Base-by-base conservation (phyloP, 2,797 vertebrate genomes). In the Macropodus opercularis region DNA sequence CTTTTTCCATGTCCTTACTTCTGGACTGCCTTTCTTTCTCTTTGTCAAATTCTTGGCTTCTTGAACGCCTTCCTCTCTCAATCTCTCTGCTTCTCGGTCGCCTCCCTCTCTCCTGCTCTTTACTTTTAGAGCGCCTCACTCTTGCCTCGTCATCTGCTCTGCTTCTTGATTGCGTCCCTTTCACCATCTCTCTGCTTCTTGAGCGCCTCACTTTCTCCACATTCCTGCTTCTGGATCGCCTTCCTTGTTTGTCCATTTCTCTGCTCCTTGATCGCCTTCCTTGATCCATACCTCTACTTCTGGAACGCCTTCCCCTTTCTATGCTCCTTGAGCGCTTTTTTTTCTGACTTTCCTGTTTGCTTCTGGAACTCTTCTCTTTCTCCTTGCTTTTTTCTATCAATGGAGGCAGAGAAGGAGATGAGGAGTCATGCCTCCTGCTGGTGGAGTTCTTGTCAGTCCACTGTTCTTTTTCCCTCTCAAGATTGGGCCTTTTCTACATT, bases 321-420 rank as follows among this genome's bases (percentile, higher is more conserved):
- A 40, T 38, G n/a, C n/a, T n/a, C n/a, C n/a, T n/a, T n/a, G n/a
- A n/a, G n/a, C n/a, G n/a, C n/a, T n/a, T n/a, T n/a, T n/a, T n/a
- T n/a, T n/a, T n/a, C n/a, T n/a, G n/a, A n/a, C n/a, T n/a, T n/a
- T n/a, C n/a, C 2, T 67, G 52, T 44, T 10, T 49, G 38, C 64
- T 72, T 14, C 61, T 55, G 0, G 66, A 74, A 2, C 34, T 42
- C 55, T 38, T 62, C 13, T 77, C 76, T 38, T 42, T 69, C 9
- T 79, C 73, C 8, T 46, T 46, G 55, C 55, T 64, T 56, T 71
- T 84, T 23, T 86, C 81, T 12, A 52, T 42, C 40, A 62, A 80
- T 14, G 79, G 79, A 1, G 81, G 67, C 0, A 90, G 88, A 62
- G 92, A 91, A 0, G 85, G 80, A 0, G 92, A 87, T 0, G 83